Evolutionary conservation across 2,888 invertebrate species (phyloP).

Genomic region (Philaethria dido): DNA sequence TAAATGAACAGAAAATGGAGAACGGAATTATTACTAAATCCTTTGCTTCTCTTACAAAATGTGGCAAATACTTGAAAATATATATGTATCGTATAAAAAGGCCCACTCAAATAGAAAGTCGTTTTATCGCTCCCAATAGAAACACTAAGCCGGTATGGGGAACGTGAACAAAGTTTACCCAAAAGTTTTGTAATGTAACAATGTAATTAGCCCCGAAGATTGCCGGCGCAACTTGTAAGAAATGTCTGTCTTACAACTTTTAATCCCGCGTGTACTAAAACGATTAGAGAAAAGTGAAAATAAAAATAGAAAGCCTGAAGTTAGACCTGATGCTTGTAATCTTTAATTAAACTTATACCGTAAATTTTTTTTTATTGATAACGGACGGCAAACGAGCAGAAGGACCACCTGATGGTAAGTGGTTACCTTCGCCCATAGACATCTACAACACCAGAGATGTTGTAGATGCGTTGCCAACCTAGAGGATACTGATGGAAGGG

Average conservation of each 20-base stretch:
- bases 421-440: too few relatives aligned
- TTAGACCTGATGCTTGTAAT: neutral
- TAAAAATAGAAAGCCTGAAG: conserved; percentile 6
- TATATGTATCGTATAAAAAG: conserved; percentile 29
- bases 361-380: too few relatives aligned
- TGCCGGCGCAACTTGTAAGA: conserved; percentile 24
- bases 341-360: neutral
- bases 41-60: too few relatives aligned
- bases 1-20: neutral
- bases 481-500: too few relatives aligned
- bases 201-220: conserved; percentile 75
- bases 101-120: conserved; percentile 39
- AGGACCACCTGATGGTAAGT: too few relatives aligned
- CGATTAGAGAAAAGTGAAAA: conserved; percentile 19
- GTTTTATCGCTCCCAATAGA: conserved; percentile 41
- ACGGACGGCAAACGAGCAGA: too few relatives aligned
- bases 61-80: neutral
- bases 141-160: conserved; percentile 44
- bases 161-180: conserved; percentile 78
- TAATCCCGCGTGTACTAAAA: conserved; percentile 25
- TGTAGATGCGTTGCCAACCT: too few relatives aligned
- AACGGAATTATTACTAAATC: neutral
- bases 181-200: conserved; percentile 80
- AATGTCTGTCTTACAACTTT: conserved; percentile 16
- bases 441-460: too few relatives aligned